These are phyloP conservation scores for Zosterops pallidus DNA, from an alignment of 2,113 vertebrate species.

Conservation along the genomic window DNA sequence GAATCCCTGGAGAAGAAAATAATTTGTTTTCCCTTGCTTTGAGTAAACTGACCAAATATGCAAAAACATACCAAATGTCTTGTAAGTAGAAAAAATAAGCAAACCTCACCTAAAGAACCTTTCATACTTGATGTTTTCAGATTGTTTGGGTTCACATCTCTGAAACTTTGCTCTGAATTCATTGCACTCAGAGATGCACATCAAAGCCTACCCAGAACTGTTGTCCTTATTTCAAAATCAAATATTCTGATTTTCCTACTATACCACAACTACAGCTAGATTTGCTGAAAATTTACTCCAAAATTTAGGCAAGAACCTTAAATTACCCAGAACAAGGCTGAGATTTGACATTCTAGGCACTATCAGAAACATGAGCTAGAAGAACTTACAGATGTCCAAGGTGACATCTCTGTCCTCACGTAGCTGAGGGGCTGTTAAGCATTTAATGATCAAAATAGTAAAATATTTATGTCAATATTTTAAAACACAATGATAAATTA, in stretches of 20 bases:
- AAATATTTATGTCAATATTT: constrained; percentile 15
- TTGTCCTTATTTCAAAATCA: background rate
- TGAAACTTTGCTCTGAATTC: background rate
- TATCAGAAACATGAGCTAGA: background rate
- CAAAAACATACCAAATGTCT: background rate
- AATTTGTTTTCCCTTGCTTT: background rate
- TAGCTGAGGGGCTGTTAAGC: background rate
- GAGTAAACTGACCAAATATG: background rate
- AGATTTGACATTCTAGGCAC: background rate
- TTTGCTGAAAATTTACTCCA: background rate
- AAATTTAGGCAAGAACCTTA: background rate
- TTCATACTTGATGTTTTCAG: background rate
- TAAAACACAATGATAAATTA: background rate
- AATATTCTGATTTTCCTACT: background rate
- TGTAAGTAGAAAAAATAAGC: background rate
- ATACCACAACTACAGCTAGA: background rate
- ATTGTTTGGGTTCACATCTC: background rate
- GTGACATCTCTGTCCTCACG: background rate
- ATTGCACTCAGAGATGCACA: background rate
- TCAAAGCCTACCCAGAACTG: background rate
- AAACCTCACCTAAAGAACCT: background rate
- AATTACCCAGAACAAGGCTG: background rate
- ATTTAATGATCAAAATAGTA: background rate
- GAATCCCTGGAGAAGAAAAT: background rate
- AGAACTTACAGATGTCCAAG: background rate